These are phyloP conservation scores for Aethes cnicana DNA, from an alignment of 2,888 invertebrate genomes.

Conservation along the genomic window DNA sequence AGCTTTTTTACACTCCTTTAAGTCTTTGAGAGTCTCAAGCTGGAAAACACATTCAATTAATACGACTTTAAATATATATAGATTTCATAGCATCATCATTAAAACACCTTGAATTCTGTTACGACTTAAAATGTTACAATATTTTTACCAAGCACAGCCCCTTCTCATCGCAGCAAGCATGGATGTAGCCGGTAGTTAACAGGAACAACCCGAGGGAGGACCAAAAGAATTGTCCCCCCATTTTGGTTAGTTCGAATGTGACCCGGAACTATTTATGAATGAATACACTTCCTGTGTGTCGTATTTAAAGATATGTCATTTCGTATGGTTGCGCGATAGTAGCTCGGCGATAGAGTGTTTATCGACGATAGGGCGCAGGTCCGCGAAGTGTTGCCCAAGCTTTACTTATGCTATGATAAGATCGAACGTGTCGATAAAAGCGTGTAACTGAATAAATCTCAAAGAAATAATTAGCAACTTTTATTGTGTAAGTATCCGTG, in stretches of 20 bases:
- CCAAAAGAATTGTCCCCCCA: conserved; percentile 68
- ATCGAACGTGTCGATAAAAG: conserved; percentile 41
- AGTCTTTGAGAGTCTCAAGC: conserved; percentile 68
- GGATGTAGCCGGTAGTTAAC: conserved; percentile 48
- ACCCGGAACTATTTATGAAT: conserved; percentile 36
- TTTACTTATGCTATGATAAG: conserved; percentile 40
- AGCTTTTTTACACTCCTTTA: conserved; percentile 71
- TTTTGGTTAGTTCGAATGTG: conserved; percentile 40
- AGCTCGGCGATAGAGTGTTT: conserved; percentile 29
- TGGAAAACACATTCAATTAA: conserved; percentile 41
- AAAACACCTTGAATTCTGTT: too few relatives aligned
- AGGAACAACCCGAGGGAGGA: conserved; percentile 61
- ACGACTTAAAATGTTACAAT: too few relatives aligned
- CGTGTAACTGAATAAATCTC: conserved; percentile 26
- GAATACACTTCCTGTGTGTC: conserved; percentile 25
- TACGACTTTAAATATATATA: not conserved
- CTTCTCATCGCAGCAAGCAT: conserved; percentile 67
- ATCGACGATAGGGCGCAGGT: conserved; percentile 20
- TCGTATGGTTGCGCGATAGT: conserved; percentile 35
- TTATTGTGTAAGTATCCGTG: conserved; percentile 14
- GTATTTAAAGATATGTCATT: conserved; percentile 34
- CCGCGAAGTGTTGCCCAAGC: conserved; percentile 25
- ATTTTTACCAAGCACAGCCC: conserved; percentile 63
- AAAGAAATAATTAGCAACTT: conserved; percentile 14
- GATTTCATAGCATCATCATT: too few relatives aligned